These are phyloP conservation scores for Pandemis corylana DNA, from an alignment of 2,888 invertebrate genomes.

Conservation along the genomic window DNA sequence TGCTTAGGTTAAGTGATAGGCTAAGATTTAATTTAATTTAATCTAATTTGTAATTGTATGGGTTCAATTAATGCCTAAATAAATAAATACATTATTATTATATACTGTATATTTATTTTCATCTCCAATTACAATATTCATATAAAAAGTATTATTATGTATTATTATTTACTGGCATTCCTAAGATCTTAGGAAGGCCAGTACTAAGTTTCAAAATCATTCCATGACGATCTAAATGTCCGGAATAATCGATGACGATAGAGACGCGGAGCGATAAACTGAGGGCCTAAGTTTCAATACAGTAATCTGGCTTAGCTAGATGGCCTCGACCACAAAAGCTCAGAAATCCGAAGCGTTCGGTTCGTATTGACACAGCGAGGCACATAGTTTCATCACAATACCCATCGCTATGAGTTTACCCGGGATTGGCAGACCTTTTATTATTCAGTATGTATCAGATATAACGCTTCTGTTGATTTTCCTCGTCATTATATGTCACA, in stretches of 20 bases:
- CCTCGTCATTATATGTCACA: slow-evolving; percentile 10
- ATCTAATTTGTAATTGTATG: no score
- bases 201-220: neutral
- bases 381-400: slow-evolving; percentile 21
- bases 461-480: slow-evolving; percentile 15
- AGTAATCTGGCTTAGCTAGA: slow-evolving; percentile 26
- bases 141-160: no score
- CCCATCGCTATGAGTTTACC: slow-evolving; percentile 18
- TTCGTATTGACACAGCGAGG: slow-evolving; percentile 15
- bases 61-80: no score
- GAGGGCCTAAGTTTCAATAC: slow-evolving; percentile 14
- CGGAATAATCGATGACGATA: neutral
- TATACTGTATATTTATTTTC: no score
- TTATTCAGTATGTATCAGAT: slow-evolving; percentile 8
- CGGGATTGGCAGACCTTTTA: slow-evolving; percentile 4
- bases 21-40: no score
- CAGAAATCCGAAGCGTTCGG: slow-evolving; percentile 14
- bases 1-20: no score
- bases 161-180: no score
- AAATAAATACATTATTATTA: no score
- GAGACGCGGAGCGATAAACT: neutral
- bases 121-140: no score
- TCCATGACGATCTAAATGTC: neutral
- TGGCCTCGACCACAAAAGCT: slow-evolving; percentile 20
- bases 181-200: no score